Conservation (phyloP, 2,113 vertebrate species). For the Mionectes macconnelli region DNA sequence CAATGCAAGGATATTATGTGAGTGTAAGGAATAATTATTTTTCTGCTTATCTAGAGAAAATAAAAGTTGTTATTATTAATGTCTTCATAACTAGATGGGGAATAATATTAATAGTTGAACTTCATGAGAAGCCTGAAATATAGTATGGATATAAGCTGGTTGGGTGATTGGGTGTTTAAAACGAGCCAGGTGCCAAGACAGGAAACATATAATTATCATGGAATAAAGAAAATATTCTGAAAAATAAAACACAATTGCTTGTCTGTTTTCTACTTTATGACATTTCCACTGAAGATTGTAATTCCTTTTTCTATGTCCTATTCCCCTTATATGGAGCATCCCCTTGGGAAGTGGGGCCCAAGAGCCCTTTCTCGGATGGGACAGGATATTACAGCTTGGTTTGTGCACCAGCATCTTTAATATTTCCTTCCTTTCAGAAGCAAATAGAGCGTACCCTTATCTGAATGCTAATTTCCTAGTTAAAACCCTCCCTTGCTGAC, state of each 20-base stretch:
- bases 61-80: not conserved
- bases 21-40: not conserved
- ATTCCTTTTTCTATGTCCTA: slow-evolving; percentile 38
- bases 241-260: not conserved
- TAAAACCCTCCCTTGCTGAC: slow-evolving; percentile 92
- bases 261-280: not conserved
- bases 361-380: slow-evolving; percentile 77
- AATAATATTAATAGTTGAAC: not conserved
- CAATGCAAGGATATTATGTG: not conserved
- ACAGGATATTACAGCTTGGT: slow-evolving; percentile 82
- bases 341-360: slow-evolving; percentile 52
- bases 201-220: not conserved
- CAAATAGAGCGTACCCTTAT: slow-evolving; percentile 89
- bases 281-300: slow-evolving; percentile 20
- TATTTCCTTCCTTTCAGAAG: slow-evolving; percentile 86
- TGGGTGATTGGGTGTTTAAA: not conserved
- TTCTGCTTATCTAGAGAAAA: slow-evolving; percentile 49
- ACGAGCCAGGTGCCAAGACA: slow-evolving; percentile 13
- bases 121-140: slow-evolving; percentile 1
- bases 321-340: not conserved
- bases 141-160: not conserved
- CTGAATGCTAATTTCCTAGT: slow-evolving; percentile 99
- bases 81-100: not conserved
- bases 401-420: slow-evolving; percentile 85
- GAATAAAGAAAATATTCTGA: slow-evolving; percentile 11